phyloP scores from a whole-genome alignment of 2,888 invertebrate genomes.

The Epinotia demarniana region DNA sequence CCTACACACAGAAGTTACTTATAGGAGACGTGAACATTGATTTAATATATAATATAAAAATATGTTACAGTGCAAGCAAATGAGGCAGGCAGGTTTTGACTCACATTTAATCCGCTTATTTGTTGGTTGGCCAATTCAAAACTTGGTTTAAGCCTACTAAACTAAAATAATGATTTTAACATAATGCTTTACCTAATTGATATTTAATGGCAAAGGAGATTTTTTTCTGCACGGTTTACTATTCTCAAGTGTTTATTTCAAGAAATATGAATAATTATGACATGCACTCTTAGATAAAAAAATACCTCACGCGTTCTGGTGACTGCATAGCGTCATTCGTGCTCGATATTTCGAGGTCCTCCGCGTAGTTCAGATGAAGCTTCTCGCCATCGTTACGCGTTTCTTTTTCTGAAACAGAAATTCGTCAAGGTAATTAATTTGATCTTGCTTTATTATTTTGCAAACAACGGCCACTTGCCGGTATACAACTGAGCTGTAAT shows the following conservation, averaged over 20 bases:
- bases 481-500: too few relatives aligned
- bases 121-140: too few relatives aligned
- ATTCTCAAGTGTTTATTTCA: too few relatives aligned
- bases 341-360: constrained; percentile 82
- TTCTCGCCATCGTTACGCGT: constrained; percentile 73
- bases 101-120: too few relatives aligned
- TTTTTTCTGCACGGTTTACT: not conserved
- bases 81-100: too few relatives aligned
- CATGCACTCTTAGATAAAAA: constrained; percentile 60
- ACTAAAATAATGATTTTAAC: not conserved
- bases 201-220: not conserved
- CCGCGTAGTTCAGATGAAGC: constrained; percentile 76
- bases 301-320: constrained; percentile 82
- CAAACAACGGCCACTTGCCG: too few relatives aligned
- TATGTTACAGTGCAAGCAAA: too few relatives aligned
- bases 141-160: too few relatives aligned
- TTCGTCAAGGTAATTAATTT: not conserved
- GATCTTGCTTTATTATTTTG: too few relatives aligned
- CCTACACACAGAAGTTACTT: constrained; percentile 54
- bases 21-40: too few relatives aligned
- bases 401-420: constrained; percentile 69
- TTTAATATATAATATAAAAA: too few relatives aligned
- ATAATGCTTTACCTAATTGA: not conserved
- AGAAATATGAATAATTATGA: not conserved
- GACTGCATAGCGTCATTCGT: constrained; percentile 82